Percentiles rank a stretch among this genome's conserved stretches.
phyloP scores from a whole-genome alignment of 1,140 invertebrate species.

The Drosophila watanabei region DNA sequence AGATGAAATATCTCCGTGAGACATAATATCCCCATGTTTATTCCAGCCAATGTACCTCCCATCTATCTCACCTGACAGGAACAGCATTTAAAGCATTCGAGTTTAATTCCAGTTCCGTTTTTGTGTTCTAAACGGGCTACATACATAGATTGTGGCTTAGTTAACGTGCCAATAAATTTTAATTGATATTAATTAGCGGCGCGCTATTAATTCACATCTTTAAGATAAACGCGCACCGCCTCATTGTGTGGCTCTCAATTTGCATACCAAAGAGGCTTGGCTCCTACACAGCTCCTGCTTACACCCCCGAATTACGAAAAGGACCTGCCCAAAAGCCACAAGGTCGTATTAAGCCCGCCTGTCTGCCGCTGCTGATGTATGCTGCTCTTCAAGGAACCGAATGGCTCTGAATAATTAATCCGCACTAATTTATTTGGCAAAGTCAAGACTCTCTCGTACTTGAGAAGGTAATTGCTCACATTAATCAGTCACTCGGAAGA shows the following conservation, averaged over 20 bases:
- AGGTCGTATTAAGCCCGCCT: slow-evolving; percentile 20
- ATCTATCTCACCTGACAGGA: slow-evolving; percentile 20
- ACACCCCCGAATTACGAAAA: neutral
- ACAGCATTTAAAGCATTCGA: slow-evolving; percentile 21
- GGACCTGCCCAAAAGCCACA: slow-evolving; percentile 19
- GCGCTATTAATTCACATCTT: slow-evolving; percentile 42
- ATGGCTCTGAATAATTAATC: slow-evolving; percentile 61
- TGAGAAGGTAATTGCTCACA: slow-evolving; percentile 55
- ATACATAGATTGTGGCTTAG: slow-evolving; percentile 42
- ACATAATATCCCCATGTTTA: neutral
- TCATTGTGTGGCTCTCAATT: slow-evolving; percentile 53
- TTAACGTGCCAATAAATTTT: slow-evolving; percentile 57
- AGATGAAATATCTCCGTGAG: slow-evolving; percentile 3
- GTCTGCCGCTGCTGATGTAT: slow-evolving; percentile 7
- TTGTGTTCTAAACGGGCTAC: slow-evolving; percentile 14
- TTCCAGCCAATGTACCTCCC: slow-evolving; percentile 16
- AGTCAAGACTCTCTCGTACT: slow-evolving; percentile 35
- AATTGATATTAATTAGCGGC: slow-evolving; percentile 68
- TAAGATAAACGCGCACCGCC: slow-evolving; percentile 52
- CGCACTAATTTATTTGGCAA: slow-evolving; percentile 57
- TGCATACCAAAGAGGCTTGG: slow-evolving; percentile 41
- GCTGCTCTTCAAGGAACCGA: neutral
- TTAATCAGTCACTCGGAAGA: slow-evolving; percentile 57
- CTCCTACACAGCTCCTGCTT: neutral
- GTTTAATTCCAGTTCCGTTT: slow-evolving; percentile 44